phyloP scores from a whole-genome alignment of 2,113 vertebrate genomes.

The Gnathonemus echidnorhynchus region DNA sequence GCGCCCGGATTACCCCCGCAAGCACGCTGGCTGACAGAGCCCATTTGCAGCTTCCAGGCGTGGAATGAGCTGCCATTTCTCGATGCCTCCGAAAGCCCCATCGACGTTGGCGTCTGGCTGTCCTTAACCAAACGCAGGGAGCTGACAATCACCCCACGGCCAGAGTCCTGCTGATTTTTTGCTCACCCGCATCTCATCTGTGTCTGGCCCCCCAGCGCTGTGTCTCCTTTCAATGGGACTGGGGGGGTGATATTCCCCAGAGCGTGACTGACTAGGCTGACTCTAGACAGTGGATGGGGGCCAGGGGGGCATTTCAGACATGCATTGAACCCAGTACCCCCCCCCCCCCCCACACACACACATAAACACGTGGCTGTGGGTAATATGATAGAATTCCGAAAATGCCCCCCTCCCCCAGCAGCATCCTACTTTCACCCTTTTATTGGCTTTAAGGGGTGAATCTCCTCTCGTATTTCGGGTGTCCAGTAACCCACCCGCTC shows the following conservation, averaged over 20 bases:
- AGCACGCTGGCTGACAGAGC: neutral
- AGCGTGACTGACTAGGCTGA: slow-evolving; percentile 42
- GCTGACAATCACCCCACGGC: neutral
- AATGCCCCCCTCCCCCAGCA: neutral
- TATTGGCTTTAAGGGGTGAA: slow-evolving; percentile 19
- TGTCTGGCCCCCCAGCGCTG: neutral
- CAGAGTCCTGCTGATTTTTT: neutral
- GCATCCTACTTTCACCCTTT: slow-evolving; percentile 3
- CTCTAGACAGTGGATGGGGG: slow-evolving; percentile 33
- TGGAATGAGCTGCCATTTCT: neutral
- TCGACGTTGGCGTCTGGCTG: neutral
- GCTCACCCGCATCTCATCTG: no score
- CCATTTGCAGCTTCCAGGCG: neutral
- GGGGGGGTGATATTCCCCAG: slow-evolving; percentile 19
- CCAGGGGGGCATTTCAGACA: slow-evolving; percentile 16
- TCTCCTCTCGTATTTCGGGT: slow-evolving; percentile 15
- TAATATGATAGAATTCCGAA: slow-evolving; percentile 5
- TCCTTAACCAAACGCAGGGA: neutral
- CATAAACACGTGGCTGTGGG: neutral
- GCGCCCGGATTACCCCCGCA: neutral
- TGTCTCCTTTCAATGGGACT: slow-evolving; percentile 44
- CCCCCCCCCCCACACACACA: neutral
- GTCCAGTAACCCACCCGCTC: neutral
- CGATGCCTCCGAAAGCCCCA: neutral
- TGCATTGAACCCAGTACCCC: neutral